A percentile compares a stretch with the other conserved stretches of the same genome.
phyloP scores from a whole-genome alignment of 2,113 vertebrate genomes.

The Pteronura brasiliensis region DNA sequence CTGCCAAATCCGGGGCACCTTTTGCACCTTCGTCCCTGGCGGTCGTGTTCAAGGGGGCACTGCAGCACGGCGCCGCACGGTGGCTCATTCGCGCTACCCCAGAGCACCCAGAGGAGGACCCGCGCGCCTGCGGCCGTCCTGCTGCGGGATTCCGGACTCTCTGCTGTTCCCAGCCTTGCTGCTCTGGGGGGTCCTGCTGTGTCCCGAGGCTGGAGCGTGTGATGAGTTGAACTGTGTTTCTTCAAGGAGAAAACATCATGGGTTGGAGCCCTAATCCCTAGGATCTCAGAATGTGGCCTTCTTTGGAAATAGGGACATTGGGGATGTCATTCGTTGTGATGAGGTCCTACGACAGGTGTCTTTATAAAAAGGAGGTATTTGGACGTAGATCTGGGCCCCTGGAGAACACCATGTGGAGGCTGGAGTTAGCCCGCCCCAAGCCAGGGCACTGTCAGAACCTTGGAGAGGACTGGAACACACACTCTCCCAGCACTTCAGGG shows the following conservation, averaged over 20 bases:
- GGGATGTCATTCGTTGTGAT: too few species aligned
- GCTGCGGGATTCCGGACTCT: neutral
- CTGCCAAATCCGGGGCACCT: neutral
- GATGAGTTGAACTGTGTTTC: neutral
- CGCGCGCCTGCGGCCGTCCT: accelerated
- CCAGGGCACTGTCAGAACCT: neutral
- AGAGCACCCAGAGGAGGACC: accelerated
- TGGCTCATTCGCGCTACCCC: accelerated
- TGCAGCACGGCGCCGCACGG: too few species aligned
- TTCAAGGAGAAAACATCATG: neutral
- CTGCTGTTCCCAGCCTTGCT: neutral
- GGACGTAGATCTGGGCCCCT: neutral
- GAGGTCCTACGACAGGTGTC: too few species aligned
- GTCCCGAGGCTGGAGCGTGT: neutral
- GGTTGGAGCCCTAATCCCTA: neutral
- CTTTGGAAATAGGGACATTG: neutral
- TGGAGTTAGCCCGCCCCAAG: neutral
- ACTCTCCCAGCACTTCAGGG: neutral
- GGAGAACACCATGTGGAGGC: neutral
- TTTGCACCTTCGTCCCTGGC: neutral
- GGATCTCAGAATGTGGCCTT: neutral
- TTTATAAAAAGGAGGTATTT: neutral
- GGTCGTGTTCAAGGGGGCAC: accelerated
- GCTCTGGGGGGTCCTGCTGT: neutral
- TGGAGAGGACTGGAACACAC: neutral